Conservation (phyloP, 2,797 vertebrate species). For the Melanotaenia pygmaea region DNA sequence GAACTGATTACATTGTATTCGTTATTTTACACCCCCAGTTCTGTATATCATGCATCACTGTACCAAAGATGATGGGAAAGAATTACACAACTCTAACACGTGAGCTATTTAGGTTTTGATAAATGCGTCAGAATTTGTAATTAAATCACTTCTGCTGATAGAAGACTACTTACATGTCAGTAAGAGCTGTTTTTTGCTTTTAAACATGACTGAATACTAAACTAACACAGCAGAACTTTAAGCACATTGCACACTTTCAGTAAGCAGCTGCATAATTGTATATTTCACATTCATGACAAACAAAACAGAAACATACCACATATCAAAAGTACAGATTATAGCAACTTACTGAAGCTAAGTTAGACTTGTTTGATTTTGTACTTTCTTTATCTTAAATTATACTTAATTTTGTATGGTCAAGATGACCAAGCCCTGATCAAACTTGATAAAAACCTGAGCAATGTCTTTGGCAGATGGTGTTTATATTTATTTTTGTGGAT, state of each 20-base stretch:
- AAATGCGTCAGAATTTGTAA: slow-evolving; percentile 2
- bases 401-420: too few relatives aligned
- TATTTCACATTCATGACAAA: not conserved
- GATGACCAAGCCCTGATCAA: too few relatives aligned
- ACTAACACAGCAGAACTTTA: not conserved
- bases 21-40: slow-evolving; percentile 50
- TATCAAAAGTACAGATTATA: too few relatives aligned
- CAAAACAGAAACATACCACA: too few relatives aligned
- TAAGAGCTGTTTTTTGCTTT: not conserved
- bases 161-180: too few relatives aligned
- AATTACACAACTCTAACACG: not conserved
- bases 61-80: not conserved
- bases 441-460: too few relatives aligned
- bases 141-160: not conserved
- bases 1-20: slow-evolving; percentile 51
- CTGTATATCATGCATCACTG: slow-evolving; percentile 18
- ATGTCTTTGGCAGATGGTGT: too few relatives aligned
- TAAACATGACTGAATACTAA: not conserved
- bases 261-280: not conserved
- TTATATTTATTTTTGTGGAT: too few relatives aligned
- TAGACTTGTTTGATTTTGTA: too few relatives aligned
- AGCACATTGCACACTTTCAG: slow-evolving; percentile 3
- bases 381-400: too few relatives aligned
- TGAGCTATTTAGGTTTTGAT: not conserved
- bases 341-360: too few relatives aligned